Conservation (phyloP, 2,888 invertebrate species). For the Ormyrus pomaceus region DNA sequence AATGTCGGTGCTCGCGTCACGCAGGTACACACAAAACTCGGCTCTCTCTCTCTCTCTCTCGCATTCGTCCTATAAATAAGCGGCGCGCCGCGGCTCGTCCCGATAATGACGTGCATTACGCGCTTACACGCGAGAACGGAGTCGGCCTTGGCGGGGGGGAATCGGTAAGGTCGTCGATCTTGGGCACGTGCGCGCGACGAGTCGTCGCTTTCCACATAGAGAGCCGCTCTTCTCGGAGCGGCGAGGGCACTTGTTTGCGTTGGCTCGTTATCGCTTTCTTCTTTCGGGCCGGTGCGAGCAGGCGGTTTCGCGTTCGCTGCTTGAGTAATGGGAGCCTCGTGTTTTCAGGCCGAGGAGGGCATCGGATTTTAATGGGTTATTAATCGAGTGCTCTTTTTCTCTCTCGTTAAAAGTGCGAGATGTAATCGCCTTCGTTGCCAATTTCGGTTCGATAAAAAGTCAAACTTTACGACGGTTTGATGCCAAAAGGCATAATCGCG, state of each 20-base stretch:
- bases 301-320: too few species aligned
- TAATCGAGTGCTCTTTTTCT: too few species aligned
- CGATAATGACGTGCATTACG: slow-evolving; percentile 23
- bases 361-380: too few species aligned
- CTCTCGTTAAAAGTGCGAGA: too few species aligned
- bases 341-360: too few species aligned
- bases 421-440: too few species aligned
- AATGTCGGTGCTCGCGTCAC: slow-evolving; percentile 10
- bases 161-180: slow-evolving; percentile 34
- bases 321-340: too few species aligned
- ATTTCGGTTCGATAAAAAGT: too few species aligned
- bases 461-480: too few species aligned
- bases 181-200: slow-evolving; percentile 10
- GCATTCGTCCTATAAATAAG: slow-evolving; percentile 21
- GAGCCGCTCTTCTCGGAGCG: not conserved
- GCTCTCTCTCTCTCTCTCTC: too few species aligned
- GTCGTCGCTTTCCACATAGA: not conserved
- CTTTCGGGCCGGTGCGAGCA: too few species aligned
- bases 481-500: too few species aligned
- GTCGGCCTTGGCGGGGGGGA: slow-evolving; percentile 14
- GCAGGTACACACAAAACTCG: slow-evolving; percentile 13
- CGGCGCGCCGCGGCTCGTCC: not conserved
- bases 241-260: slow-evolving; percentile 14
- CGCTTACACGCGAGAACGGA: not conserved
- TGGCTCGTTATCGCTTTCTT: not conserved